Evolutionary conservation across 1,140 invertebrate genomes (phyloP).

Genomic region (Atta texana): DNA sequence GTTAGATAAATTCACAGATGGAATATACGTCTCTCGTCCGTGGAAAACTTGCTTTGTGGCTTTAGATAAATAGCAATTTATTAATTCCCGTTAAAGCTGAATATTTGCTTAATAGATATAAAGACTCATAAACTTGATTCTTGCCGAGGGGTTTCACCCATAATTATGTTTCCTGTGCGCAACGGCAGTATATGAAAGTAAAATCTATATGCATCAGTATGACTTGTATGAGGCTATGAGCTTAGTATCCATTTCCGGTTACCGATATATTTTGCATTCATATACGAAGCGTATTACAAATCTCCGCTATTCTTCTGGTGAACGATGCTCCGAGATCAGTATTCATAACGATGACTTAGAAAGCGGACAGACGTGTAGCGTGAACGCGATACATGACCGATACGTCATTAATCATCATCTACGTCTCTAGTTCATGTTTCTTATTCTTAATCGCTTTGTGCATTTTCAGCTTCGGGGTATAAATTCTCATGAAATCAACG

Average conservation of each 20-base stretch:
- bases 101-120: constrained; percentile 22
- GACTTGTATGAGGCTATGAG: neutral
- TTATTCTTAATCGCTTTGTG: constrained; percentile 32
- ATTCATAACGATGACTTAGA: constrained; percentile 49
- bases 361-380: constrained; percentile 59
- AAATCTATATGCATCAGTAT: constrained; percentile 20
- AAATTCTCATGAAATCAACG: constrained; percentile 9
- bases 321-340: constrained; percentile 46
- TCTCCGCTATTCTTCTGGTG: constrained; percentile 28
- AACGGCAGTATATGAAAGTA: constrained; percentile 49
- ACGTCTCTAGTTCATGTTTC: constrained; percentile 30
- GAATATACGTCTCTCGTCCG: neutral
- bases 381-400: constrained; percentile 35
- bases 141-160: neutral
- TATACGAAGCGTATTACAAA: neutral
- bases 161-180: constrained; percentile 10
- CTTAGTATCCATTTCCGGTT: constrained; percentile 30
- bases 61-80: constrained; percentile 33
- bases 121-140: constrained; percentile 24
- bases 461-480: constrained; percentile 19
- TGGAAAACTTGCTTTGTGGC: neutral
- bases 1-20: constrained; percentile 4
- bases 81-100: constrained; percentile 12
- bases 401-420: constrained; percentile 56
- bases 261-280: constrained; percentile 33